Conservation (phyloP, 2,113 vertebrate species). For the Podilymbus podiceps region DNA sequence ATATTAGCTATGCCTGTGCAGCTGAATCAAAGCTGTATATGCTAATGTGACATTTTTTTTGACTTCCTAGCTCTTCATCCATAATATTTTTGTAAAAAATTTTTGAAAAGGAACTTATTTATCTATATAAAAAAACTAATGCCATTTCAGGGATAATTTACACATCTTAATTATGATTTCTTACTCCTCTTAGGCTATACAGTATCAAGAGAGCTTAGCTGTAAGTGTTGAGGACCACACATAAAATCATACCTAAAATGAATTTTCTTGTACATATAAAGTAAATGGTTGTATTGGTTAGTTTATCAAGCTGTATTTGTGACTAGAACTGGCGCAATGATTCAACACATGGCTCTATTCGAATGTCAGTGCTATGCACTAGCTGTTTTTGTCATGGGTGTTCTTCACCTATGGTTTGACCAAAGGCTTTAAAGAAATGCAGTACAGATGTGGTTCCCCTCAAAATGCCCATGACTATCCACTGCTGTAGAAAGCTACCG, state of each 20-base stretch:
- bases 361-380: neutral
- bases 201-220: neutral
- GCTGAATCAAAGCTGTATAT: conserved; percentile 4
- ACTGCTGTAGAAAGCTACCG: neutral
- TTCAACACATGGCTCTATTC: neutral
- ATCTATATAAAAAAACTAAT: neutral
- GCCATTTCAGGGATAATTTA: neutral
- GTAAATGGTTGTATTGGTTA: neutral
- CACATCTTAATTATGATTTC: neutral
- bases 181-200: neutral
- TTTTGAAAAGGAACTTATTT: conserved; percentile 17
- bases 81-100: neutral
- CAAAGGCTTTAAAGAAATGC: neutral
- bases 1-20: neutral
- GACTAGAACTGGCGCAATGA: neutral
- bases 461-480: neutral
- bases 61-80: neutral
- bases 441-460: neutral
- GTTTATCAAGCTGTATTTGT: neutral
- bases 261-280: neutral
- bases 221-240: neutral
- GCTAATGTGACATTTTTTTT: conserved; percentile 32
- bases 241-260: neutral
- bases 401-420: neutral
- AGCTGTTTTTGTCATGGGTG: neutral